These are phyloP conservation scores for Columbina picui DNA, from an alignment of 2,113 vertebrate genomes.

Conservation along the genomic window DNA sequence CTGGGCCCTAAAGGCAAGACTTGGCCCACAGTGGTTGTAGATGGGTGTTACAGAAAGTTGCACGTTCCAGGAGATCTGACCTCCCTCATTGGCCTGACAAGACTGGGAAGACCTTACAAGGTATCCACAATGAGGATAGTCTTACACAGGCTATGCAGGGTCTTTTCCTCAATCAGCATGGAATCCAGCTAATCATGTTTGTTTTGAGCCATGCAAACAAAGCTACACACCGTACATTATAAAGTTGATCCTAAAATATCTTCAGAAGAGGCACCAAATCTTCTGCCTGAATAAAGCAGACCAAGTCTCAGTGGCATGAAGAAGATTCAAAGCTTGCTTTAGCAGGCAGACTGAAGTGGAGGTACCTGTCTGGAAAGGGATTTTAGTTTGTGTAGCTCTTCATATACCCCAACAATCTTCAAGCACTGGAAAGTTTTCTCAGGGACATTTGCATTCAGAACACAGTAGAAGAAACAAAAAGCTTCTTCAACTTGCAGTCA, in stretches of 20 bases:
- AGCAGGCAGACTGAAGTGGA: background rate
- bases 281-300: background rate
- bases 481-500: background rate
- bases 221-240: accelerated
- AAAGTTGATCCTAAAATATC: background rate
- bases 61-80: background rate
- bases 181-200: background rate
- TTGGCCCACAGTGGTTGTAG: background rate
- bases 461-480: background rate
- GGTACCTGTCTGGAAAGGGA: background rate
- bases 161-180: background rate
- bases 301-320: background rate
- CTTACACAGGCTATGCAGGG: background rate
- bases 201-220: background rate
- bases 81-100: background rate
- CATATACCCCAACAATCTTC: background rate
- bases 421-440: background rate
- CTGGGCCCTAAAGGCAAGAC: background rate
- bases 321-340: background rate
- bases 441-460: background rate
- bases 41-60: background rate
- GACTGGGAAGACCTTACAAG: background rate
- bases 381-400: background rate
- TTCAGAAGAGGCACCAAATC: background rate
- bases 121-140: background rate